These are phyloP conservation scores for Thamnophis elegans DNA, from an alignment of 2,797 vertebrate species.

Conservation along the genomic window DNA sequence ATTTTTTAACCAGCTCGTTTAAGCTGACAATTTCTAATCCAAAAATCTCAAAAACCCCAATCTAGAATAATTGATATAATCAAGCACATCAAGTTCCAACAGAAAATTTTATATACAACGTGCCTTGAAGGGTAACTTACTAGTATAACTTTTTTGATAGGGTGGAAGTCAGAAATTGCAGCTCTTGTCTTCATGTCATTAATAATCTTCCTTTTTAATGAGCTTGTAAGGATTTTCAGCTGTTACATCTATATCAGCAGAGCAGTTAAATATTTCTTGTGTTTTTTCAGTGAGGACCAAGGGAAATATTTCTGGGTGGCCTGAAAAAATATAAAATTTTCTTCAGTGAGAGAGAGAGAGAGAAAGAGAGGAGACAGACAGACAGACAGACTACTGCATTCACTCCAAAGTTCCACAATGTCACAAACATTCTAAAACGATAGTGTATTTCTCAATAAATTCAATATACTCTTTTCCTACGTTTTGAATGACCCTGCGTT, in stretches of 20 bases:
- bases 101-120: not conserved
- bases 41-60: not conserved
- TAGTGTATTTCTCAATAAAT: conserved; percentile 1
- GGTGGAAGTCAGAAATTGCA: conserved; percentile 88
- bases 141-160: conserved; percentile 79
- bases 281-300: conserved; percentile 86
- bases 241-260: conserved; percentile 81
- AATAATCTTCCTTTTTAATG: conserved; percentile 86
- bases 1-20: not conserved
- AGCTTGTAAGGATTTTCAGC: conserved; percentile 81
- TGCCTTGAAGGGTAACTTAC: conserved; percentile 65
- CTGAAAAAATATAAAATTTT: conserved; percentile 62
- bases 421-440: not conserved
- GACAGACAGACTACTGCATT: not conserved
- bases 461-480: not conserved
- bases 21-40: not conserved
- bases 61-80: not conserved
- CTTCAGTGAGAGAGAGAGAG: not conserved
- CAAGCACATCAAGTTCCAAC: not conserved
- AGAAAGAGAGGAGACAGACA: too few relatives aligned
- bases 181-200: conserved; percentile 84
- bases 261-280: conserved; percentile 87
- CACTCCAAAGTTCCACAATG: conserved; percentile 18
- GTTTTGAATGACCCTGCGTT: not conserved
- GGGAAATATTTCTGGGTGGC: conserved; percentile 85